Conservation (phyloP, 1,140 invertebrate genomes). For the Bombus sylvicola region DNA sequence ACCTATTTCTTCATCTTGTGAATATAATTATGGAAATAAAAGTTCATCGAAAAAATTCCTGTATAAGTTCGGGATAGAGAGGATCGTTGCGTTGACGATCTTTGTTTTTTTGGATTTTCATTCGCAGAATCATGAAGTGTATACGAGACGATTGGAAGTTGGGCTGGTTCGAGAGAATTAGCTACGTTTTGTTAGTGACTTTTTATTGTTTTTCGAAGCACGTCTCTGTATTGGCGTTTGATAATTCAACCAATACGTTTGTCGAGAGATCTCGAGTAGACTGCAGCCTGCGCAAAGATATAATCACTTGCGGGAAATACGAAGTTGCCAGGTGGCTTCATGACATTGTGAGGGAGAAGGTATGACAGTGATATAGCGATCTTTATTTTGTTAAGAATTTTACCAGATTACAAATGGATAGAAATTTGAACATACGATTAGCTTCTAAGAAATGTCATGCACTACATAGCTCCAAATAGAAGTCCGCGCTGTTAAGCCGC, state of each 20-base stretch:
- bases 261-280: slow-evolving; percentile 76
- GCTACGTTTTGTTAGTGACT: slow-evolving; percentile 33
- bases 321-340: slow-evolving; percentile 71
- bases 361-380: slow-evolving; percentile 15
- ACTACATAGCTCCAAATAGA: background rate
- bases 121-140: slow-evolving; percentile 29
- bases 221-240: slow-evolving; percentile 14
- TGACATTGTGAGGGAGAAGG: slow-evolving; percentile 72
- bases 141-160: background rate
- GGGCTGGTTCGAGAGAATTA: background rate
- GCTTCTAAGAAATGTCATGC: background rate
- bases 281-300: slow-evolving; percentile 69
- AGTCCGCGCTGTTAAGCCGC: background rate
- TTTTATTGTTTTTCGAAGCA: background rate
- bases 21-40: background rate
- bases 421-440: background rate
- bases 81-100: background rate
- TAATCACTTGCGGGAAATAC: slow-evolving; percentile 72
- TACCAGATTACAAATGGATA: background rate
- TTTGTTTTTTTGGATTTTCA: background rate
- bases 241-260: slow-evolving; percentile 70
- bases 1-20: background rate
- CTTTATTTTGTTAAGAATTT: background rate
- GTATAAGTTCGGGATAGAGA: background rate
- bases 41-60: background rate